Percentiles rank a stretch among this genome's conserved stretches.
phyloP scores from a whole-genome alignment of 1,140 invertebrate species.

The Lepidurus apus region DNA sequence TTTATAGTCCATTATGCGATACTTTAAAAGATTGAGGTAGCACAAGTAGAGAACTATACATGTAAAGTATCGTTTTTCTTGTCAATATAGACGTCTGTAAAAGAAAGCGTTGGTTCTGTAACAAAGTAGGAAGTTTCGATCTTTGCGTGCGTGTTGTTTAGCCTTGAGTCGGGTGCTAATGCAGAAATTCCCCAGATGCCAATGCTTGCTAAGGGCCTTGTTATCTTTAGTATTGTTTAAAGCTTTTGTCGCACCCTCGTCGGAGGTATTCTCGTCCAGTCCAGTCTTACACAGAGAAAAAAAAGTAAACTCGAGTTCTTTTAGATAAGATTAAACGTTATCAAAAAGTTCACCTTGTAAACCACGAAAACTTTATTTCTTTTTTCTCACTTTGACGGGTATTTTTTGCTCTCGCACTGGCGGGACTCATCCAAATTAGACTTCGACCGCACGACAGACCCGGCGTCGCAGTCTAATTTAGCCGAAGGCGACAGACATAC shows the following conservation, averaged over 20 bases:
- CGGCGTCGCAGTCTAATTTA: conserved; percentile 7
- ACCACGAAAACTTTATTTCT: too few relatives aligned
- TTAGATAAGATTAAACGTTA: too few relatives aligned
- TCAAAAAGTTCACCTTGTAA: too few relatives aligned
- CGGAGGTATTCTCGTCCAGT: not conserved
- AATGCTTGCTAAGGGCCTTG: not conserved
- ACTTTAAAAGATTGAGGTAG: too few relatives aligned
- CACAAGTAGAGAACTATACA: too few relatives aligned
- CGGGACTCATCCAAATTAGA: not conserved
- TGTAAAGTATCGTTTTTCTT: too few relatives aligned
- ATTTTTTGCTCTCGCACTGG: not conserved
- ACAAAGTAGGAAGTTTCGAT: not conserved
- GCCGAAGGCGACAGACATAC: not conserved
- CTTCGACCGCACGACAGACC: not conserved
- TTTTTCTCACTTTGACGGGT: too few relatives aligned
- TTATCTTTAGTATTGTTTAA: not conserved
- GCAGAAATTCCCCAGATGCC: not conserved
- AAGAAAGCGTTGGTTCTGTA: too few relatives aligned
- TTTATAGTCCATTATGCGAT: too few relatives aligned
- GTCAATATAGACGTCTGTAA: too few relatives aligned
- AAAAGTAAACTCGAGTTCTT: too few relatives aligned
- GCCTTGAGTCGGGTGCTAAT: conserved; percentile 33
- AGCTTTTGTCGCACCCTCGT: too few relatives aligned
- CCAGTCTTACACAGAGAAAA: not conserved
- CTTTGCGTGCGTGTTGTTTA: not conserved